phyloP scores from a whole-genome alignment of 2,113 vertebrate genomes.

The Notothenia coriiceps region DNA sequence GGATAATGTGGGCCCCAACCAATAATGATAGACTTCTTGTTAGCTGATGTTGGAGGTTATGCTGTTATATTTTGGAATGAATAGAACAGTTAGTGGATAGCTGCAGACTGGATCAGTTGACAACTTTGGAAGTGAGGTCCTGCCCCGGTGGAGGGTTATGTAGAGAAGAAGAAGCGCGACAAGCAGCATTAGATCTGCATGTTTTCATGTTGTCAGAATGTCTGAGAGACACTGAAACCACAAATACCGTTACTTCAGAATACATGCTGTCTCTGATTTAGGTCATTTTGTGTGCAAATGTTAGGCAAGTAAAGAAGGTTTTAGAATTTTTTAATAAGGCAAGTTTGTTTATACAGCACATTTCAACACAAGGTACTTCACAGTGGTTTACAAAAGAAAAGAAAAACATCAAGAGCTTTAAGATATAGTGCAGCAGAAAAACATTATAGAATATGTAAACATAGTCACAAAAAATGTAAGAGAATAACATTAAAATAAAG shows the following conservation, averaged over 20 bases:
- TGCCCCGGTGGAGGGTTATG: neutral
- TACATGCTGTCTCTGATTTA: neutral
- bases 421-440: too few relatives aligned
- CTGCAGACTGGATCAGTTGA: constrained; percentile 14
- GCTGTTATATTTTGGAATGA: constrained; percentile 1
- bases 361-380: too few relatives aligned
- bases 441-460: too few relatives aligned
- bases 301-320: neutral
- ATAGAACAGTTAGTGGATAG: constrained; percentile 24
- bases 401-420: too few relatives aligned
- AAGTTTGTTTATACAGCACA: too few relatives aligned
- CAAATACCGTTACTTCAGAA: neutral
- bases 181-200: neutral
- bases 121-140: constrained; percentile 12
- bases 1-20: neutral
- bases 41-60: neutral
- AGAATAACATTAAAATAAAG: too few relatives aligned
- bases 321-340: too few relatives aligned
- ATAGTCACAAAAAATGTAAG: too few relatives aligned
- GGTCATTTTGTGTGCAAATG: neutral
- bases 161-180: neutral
- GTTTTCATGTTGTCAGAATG: constrained; percentile 9
- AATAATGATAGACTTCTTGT: constrained; percentile 21
- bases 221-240: constrained; percentile 2
- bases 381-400: too few relatives aligned